Percentiles rank a stretch among this genome's conserved stretches.
Evolutionary conservation across 2,888 invertebrate genomes (phyloP).

Genomic region (Mamestra brassicae): DNA sequence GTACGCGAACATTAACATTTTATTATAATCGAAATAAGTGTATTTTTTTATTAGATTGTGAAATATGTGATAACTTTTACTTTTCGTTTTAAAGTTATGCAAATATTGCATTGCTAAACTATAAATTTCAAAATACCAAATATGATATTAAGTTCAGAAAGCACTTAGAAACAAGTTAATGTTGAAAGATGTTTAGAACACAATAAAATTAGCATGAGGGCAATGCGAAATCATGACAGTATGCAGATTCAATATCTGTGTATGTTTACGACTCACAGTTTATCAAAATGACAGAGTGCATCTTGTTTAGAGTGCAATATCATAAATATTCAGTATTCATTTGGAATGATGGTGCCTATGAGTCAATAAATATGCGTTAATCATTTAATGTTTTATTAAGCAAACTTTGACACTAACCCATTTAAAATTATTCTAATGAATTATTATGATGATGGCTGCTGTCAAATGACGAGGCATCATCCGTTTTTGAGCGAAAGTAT

Average conservation of each 20-base stretch:
- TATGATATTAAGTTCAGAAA: slow-evolving; percentile 4
- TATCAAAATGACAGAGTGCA: slow-evolving; percentile 41
- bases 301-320: slow-evolving; percentile 46
- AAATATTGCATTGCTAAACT: slow-evolving; percentile 19
- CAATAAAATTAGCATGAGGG: slow-evolving; percentile 40
- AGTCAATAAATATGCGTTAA: neutral
- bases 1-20: slow-evolving; percentile 34
- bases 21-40: slow-evolving; percentile 45
- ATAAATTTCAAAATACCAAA: slow-evolving; percentile 34
- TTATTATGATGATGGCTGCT: neutral
- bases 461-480: neutral
- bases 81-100: slow-evolving; percentile 16
- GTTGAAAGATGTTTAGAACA: slow-evolving; percentile 29
- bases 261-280: slow-evolving; percentile 22
- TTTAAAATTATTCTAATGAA: neutral
- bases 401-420: neutral
- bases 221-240: slow-evolving; percentile 37
- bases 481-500: too few species aligned
- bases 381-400: slow-evolving; percentile 5
- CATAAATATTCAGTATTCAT: slow-evolving; percentile 45
- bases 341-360: slow-evolving; percentile 6
- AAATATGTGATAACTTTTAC: slow-evolving; percentile 46
- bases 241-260: slow-evolving; percentile 15
- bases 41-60: slow-evolving; percentile 35
- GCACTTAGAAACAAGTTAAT: slow-evolving; percentile 23